Evolutionary conservation across 2,113 vertebrate genomes (phyloP), one percentile per base, ranked within the genome.

Genomic region (Tychaedon coryphoeus): DNA sequence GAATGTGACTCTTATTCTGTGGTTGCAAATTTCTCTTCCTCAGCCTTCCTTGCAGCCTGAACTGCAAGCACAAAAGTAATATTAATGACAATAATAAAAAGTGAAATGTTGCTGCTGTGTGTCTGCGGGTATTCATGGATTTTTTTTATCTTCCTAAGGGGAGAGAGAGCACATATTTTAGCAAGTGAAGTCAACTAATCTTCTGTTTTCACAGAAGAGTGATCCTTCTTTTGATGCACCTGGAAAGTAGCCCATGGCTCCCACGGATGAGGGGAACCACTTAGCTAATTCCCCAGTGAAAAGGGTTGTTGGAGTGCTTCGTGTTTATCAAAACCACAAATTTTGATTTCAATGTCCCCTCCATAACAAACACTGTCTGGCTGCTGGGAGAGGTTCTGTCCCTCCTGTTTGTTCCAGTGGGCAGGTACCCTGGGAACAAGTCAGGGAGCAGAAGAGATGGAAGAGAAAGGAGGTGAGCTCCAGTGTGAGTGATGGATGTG

Each of bases 71-170:
- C 57, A 86, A 75, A 79, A 65, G 34, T 50, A 90, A 58, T 72
- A 82, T 62, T 93, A 88, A 88, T 62, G 58, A 58, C 50, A 88
- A 58, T 80, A 86, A 96, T 95, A 95, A 90, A 92, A 92, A 77
- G 15, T 88, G 72, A 95, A 88, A 92, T 92, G 67, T 40, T 94
- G 71, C 67, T 90, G 54, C 79, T 70, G 45, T 70, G 57, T 70
- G 50, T 82, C 77, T 85, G 36, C 3, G 31, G 78, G 31, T 56
- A 77, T 87, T 43, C 48, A 57, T 4, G 9, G n/a, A 57, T 57
- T 33, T 10, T 43, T 10, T 14, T 7, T 5, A 50, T 50, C 34
- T 79, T 85, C 54, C 69, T 92, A 53, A 74, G 18, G 10, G 34
- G 23, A 86, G n/a, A 86, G 20, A 88, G 42, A 83, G 9, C 17